Percentiles rank a stretch among this genome's conserved stretches.
phyloP scores from a whole-genome alignment of 2,888 invertebrate genomes.

The Aporophyla nigra region DNA sequence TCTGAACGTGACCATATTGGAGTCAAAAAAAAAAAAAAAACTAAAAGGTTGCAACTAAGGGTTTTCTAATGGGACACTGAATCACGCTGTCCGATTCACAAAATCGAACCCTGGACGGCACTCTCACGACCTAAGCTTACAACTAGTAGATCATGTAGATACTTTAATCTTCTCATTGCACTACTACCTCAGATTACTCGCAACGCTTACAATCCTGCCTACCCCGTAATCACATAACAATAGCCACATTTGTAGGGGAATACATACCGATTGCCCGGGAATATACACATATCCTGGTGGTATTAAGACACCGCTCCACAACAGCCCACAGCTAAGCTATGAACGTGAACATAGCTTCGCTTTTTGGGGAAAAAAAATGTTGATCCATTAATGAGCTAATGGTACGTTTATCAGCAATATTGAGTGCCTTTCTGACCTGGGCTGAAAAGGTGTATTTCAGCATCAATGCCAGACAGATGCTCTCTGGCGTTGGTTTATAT shows the following conservation, averaged over 20 bases:
- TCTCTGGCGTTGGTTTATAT: too few species aligned
- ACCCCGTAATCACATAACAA: conserved; percentile 48
- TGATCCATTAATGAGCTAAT: too few species aligned
- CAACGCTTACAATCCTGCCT: conserved; percentile 14
- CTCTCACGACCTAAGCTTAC: not conserved
- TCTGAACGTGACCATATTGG: not conserved
- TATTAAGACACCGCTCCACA: conserved; percentile 30
- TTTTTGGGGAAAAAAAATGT: too few species aligned
- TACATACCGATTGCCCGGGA: conserved; percentile 13
- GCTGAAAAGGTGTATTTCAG: too few species aligned
- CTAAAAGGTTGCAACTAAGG: not conserved
- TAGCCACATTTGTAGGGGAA: conserved; percentile 30
- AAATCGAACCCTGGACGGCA: not conserved
- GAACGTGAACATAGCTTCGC: not conserved
- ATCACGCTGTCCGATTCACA: not conserved
- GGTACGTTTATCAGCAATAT: too few species aligned
- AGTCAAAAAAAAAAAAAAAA: too few species aligned
- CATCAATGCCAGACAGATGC: too few species aligned
- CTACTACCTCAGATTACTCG: not conserved
- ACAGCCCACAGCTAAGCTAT: not conserved
- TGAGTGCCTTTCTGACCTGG: too few species aligned
- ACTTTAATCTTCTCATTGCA: not conserved
- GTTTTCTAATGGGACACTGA: not conserved
- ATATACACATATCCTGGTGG: conserved; percentile 29
- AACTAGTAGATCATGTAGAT: too few species aligned